These are phyloP conservation scores for Genyomyrus donnyi DNA, from an alignment of 2,113 vertebrate species.

Conservation along the genomic window DNA sequence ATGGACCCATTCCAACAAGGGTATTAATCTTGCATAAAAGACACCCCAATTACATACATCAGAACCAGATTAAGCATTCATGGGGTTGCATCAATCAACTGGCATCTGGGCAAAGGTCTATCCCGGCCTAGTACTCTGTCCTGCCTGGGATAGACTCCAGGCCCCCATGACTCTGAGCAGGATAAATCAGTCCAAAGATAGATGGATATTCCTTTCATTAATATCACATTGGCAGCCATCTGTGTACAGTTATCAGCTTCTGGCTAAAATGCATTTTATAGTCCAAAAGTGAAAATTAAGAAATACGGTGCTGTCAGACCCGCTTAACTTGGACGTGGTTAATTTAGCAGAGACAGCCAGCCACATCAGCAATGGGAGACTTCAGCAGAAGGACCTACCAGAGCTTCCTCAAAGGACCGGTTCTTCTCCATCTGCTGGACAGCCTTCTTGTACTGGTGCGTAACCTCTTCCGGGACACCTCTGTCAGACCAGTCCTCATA, in stretches of 20 bases:
- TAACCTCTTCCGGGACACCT: conserved; percentile 60
- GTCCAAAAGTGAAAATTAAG: background rate
- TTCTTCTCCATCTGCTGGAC: conserved; percentile 75
- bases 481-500: conserved; percentile 89
- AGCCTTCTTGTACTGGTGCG: conserved; percentile 75
- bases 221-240: background rate
- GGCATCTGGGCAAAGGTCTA: background rate
- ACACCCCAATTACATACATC: background rate
- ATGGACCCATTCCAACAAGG: background rate
- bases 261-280: background rate
- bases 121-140: background rate
- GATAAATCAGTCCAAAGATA: background rate
- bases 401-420: conserved; percentile 75
- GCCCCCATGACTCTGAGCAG: background rate
- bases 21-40: background rate
- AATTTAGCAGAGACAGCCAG: background rate
- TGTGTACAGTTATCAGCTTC: background rate
- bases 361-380: background rate
- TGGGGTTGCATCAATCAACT: background rate
- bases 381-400: conserved; percentile 62
- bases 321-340: background rate
- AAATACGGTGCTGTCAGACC: background rate
- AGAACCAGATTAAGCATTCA: background rate
- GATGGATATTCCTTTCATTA: background rate
- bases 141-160: background rate